A percentile compares a stretch with the other conserved stretches of the same genome.
Conservation (phyloP, 2,113 vertebrate genomes). For the Semnornis frantzii region DNA sequence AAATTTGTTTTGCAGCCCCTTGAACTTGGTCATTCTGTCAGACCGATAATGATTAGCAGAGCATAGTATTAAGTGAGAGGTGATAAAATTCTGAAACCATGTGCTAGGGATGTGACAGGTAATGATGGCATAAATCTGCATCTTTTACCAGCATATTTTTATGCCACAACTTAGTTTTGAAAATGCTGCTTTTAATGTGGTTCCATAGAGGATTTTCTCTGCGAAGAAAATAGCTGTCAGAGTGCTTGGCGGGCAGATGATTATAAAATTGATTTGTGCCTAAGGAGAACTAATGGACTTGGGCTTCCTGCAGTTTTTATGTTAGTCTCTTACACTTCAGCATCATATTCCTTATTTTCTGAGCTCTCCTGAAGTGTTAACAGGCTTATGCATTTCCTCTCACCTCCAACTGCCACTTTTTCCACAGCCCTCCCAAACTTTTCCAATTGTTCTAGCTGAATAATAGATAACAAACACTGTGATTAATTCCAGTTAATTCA, state of each 20-base stretch:
- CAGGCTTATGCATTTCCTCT: neutral
- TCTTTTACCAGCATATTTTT: conserved; percentile 17
- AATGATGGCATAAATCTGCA: neutral
- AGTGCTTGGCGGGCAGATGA: neutral
- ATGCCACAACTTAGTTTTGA: conserved; percentile 1
- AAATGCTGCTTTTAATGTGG: conserved; percentile 28
- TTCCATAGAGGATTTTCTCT: conserved; percentile 1
- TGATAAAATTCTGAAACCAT: neutral
- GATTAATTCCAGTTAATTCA: conserved; percentile 11
- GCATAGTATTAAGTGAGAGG: fast-evolving
- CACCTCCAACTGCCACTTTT: neutral
- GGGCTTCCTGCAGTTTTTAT: conserved; percentile 17
- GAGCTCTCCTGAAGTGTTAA: conserved; percentile 25
- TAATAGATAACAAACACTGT: neutral
- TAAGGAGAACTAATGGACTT: conserved; percentile 40
- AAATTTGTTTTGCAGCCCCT: neutral
- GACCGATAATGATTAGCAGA: neutral
- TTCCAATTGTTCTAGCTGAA: neutral
- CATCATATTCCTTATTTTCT: neutral
- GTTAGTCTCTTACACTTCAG: conserved; percentile 11
- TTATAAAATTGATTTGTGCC: conserved; percentile 50
- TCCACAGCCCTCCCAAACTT: neutral
- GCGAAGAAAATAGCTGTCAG: conserved; percentile 10
- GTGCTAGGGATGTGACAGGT: neutral
- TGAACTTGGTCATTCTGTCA: neutral